Conservation (phyloP, 2,888 invertebrate genomes). For the Calliphora vomitoria region DNA sequence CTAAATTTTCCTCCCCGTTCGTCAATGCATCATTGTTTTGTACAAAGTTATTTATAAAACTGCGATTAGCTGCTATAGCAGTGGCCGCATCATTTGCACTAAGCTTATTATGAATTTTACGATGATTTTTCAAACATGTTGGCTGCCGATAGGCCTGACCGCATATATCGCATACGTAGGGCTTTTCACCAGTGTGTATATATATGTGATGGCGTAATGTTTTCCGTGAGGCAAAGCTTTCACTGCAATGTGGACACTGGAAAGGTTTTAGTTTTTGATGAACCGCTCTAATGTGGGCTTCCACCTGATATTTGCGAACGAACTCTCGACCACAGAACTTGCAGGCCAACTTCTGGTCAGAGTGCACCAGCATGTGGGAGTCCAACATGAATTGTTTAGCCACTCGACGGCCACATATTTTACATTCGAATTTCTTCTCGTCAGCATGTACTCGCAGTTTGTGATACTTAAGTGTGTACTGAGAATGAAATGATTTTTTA, state of each 20-base stretch:
- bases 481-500: constrained; percentile 80
- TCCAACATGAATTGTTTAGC: constrained; percentile 82
- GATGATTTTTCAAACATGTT: constrained; percentile 81
- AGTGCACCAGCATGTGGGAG: constrained; percentile 81
- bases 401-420: constrained; percentile 80
- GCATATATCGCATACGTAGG: constrained; percentile 82
- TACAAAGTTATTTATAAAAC: constrained; percentile 52
- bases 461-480: constrained; percentile 80
- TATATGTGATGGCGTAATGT: constrained; percentile 81
- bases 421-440: constrained; percentile 78
- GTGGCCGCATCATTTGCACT: constrained; percentile 24
- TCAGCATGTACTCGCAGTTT: constrained; percentile 79
- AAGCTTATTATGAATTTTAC: constrained; percentile 78
- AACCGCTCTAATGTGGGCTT: constrained; percentile 80
- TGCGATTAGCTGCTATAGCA: constrained; percentile 37
- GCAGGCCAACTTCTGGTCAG: constrained; percentile 80
- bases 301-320: constrained; percentile 80
- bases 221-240: constrained; percentile 80
- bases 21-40: constrained; percentile 32
- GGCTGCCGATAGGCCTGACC: constrained; percentile 81
- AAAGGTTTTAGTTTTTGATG: constrained; percentile 82
- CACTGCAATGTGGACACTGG: constrained; percentile 78
- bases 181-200: constrained; percentile 84
- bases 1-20: constrained; percentile 31
- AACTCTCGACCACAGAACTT: constrained; percentile 80